Evolutionary conservation across 2,888 invertebrate species (phyloP).

Genomic region (Thecocarcelia acutangulata): DNA sequence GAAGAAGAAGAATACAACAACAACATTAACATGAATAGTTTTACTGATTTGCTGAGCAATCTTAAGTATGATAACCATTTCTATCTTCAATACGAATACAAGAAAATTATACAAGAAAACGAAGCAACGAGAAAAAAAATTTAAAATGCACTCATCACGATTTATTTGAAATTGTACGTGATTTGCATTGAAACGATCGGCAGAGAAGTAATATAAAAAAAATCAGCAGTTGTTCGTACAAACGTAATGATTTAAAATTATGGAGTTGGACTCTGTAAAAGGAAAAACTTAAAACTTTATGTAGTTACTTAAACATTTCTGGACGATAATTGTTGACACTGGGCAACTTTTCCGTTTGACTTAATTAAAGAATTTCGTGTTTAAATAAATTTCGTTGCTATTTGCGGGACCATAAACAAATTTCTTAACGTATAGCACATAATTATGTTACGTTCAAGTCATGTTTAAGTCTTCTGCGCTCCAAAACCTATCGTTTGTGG

Average conservation of each 20-base stretch:
- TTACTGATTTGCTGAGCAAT: constrained; percentile 38
- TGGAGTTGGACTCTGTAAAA: constrained; percentile 58
- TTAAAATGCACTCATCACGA: constrained; percentile 64
- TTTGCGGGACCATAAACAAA: too few species aligned
- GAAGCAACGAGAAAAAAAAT: neutral
- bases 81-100: neutral
- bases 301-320: constrained; percentile 26
- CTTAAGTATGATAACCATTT: constrained; percentile 11
- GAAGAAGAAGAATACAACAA: neutral
- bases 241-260: constrained; percentile 37
- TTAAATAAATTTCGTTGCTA: too few species aligned
- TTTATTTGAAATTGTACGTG: constrained; percentile 62
- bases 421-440: too few species aligned
- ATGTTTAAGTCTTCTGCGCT: neutral
- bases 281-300: constrained; percentile 49
- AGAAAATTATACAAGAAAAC: constrained; percentile 15
- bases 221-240: neutral
- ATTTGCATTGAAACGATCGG: constrained; percentile 62
- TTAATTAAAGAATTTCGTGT: neutral
- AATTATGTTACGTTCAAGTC: too few species aligned
- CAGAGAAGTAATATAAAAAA: neutral
- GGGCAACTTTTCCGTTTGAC: neutral
- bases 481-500: too few species aligned
- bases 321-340: constrained; percentile 38
- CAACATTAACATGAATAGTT: constrained; percentile 7